These are phyloP conservation scores for Cephus pygmeus DNA, from an alignment of 2,888 invertebrate species.

Conservation along the genomic window DNA sequence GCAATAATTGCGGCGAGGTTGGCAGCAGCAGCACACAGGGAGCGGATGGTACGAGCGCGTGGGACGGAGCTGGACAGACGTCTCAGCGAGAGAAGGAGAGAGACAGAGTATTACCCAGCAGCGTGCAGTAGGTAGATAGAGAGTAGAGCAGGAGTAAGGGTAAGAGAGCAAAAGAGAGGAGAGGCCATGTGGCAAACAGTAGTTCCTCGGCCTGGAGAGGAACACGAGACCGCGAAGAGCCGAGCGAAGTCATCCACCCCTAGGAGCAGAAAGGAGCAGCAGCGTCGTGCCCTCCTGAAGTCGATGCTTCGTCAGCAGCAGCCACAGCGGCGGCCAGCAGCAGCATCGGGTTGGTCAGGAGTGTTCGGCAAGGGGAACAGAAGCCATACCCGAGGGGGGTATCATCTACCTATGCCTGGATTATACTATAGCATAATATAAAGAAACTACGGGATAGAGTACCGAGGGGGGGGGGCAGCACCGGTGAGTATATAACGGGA, in stretches of 20 bases:
- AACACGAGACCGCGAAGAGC: conserved; percentile 5
- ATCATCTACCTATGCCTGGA: not conserved
- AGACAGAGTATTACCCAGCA: conserved; percentile 26
- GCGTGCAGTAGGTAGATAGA: conserved; percentile 14
- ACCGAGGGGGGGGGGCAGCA: not conserved
- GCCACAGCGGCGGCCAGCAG: conserved; percentile 7
- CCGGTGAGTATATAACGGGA: not conserved
- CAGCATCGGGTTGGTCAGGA: conserved; percentile 12
- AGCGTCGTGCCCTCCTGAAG: conserved; percentile 29
- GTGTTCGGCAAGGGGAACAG: conserved; percentile 18
- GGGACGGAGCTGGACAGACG: not conserved
- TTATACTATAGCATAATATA: not conserved
- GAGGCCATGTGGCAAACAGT: conserved; percentile 49
- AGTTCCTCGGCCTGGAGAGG: conserved; percentile 25
- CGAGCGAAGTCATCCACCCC: conserved; percentile 42
- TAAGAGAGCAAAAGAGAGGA: conserved; percentile 19
- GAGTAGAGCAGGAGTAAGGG: conserved; percentile 4
- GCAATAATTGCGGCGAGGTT: conserved; percentile 41
- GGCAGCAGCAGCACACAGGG: not conserved
- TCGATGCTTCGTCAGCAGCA: conserved; percentile 32
- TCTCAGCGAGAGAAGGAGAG: not conserved
- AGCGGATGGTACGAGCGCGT: not conserved
- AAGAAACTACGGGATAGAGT: not conserved
- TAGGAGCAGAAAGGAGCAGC: conserved; percentile 16
- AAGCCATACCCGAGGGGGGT: conserved; percentile 11